Conservation (phyloP, 2,113 vertebrate genomes). For the Microcebus tavaratra region DNA sequence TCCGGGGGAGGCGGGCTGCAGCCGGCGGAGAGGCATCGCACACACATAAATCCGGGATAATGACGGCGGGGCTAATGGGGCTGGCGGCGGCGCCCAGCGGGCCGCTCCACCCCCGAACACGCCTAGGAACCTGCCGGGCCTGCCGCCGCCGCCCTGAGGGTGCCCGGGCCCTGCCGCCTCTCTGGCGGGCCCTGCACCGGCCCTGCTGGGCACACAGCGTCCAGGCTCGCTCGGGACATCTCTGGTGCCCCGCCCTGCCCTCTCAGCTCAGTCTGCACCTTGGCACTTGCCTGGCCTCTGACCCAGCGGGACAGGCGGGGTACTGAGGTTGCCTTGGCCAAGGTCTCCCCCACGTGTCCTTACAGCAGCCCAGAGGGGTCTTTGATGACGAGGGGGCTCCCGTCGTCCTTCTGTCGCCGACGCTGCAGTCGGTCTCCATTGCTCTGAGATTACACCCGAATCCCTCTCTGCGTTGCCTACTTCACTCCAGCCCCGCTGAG, state of each 20-base stretch:
- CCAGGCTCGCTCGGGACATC: background rate
- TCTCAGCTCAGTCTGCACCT: background rate
- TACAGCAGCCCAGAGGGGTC: no score
- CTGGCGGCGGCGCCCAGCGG: background rate
- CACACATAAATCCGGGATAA: slow-evolving; percentile 43
- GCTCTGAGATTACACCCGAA: background rate
- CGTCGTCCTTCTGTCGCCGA: background rate
- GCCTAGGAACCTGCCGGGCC: background rate
- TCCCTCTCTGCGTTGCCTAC: background rate
- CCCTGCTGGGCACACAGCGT: background rate
- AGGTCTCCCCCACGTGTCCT: background rate
- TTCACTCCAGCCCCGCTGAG: background rate
- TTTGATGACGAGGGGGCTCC: background rate
- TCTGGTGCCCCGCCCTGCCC: background rate
- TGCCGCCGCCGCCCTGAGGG: background rate
- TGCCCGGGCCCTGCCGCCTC: background rate
- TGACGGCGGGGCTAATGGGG: slow-evolving; percentile 46
- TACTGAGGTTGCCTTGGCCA: background rate
- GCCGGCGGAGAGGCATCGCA: background rate
- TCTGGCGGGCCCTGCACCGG: background rate
- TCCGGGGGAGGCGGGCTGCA: slow-evolving; percentile 39
- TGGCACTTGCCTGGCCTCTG: background rate
- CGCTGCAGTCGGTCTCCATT: background rate
- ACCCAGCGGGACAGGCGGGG: background rate
- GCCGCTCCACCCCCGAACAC: background rate